Base-by-base conservation (phyloP, 2,888 invertebrate species). In the Tolmerus cingulatus region DNA sequence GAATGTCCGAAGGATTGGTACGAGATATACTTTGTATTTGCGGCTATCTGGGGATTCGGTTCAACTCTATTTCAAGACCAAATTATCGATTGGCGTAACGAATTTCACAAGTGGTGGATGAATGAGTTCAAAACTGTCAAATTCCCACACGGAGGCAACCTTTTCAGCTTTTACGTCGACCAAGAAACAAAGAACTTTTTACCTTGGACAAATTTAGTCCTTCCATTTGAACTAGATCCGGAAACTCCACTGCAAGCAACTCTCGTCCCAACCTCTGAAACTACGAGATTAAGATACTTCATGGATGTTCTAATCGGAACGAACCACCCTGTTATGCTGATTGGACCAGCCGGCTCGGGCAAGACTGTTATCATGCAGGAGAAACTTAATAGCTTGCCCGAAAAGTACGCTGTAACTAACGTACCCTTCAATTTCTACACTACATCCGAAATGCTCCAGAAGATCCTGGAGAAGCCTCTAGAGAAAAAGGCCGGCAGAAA, bases 341-440 rank as follows among this genome's bases (percentile, higher is more conserved):
- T 98, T 1, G 98, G 98, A 1, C 94, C 95, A 23, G 97, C 97
- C 0, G 98, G 98, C 2, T 96, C 97, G 88, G 98, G 98, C 7
- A 98, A 98, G 93, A 97, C 97, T 82, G 97, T 98, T n/a, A 95
- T 98, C 78, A 96, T 98, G 88, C 95, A 96, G 57, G 97, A 97
- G 88, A 98, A 97, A 91, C 93, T 98, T 16, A 94, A 94, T 88
- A 92, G 94, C 0, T 91, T 98, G 46, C 93, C 96, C 0, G 96
- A 97, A 9, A 95, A 95, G 66, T 98, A 95, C 91, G 95, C 96
- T 40, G 94, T 98, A 7, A 96, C 97, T 8, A 98, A 97, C 92
- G 97, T 97, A 16, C 97, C 98, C 0, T 97, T 98, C 91, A 98
- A 98, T 93, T 98, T 97, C 92, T 98, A 98, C 91, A 98, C 98